Evolutionary conservation across 2,113 vertebrate genomes (phyloP).

Genomic region (Microtus ochrogaster): DNA sequence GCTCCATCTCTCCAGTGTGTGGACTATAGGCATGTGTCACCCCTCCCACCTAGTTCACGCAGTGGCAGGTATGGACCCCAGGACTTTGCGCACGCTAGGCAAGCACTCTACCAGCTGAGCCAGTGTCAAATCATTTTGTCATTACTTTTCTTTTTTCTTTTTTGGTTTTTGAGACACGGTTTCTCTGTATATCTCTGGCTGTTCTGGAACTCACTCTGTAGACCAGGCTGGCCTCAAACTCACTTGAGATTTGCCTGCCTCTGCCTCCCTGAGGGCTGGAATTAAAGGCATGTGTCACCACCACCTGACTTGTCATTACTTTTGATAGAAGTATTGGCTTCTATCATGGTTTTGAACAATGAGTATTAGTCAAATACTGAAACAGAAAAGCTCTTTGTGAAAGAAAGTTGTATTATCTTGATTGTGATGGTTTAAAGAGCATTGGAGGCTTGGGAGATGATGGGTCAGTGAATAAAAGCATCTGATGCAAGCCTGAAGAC

Average conservation of each 20-base stretch:
- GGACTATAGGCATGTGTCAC: not conserved
- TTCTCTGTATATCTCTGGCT: too few species aligned
- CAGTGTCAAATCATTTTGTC: not conserved
- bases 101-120: not conserved
- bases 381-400: constrained; percentile 1
- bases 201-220: too few species aligned
- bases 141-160: not conserved
- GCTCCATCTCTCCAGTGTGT: not conserved
- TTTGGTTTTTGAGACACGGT: too few species aligned
- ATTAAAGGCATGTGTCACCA: too few species aligned
- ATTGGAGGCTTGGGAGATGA: not conserved
- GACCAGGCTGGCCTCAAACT: too few species aligned
- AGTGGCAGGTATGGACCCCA: not conserved
- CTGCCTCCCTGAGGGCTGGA: too few species aligned
- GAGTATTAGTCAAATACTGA: not conserved
- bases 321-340: not conserved
- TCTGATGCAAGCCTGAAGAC: not conserved
- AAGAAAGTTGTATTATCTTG: not conserved
- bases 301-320: not conserved
- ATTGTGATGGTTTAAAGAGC: not conserved
- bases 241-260: too few species aligned
- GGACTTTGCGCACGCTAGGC: not conserved
- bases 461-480: not conserved
- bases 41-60: not conserved
- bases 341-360: not conserved